Conservation (phyloP, 2,797 vertebrate species). For the Melanotaenia boesemani region DNA sequence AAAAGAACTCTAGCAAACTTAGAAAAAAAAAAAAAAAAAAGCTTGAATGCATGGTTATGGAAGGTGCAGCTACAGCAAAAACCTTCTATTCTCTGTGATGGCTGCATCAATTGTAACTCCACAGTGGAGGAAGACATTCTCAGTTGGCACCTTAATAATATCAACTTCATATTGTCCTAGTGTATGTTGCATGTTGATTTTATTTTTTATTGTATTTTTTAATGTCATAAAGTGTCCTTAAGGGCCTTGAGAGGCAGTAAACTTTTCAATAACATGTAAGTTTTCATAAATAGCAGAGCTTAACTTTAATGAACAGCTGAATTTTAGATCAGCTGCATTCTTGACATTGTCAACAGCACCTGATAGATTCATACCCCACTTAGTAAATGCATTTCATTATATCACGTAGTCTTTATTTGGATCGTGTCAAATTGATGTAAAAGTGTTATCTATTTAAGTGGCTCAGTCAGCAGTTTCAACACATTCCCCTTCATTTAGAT, state of each 20-base stretch:
- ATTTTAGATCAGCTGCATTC: neutral
- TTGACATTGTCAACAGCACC: slow-evolving; percentile 1
- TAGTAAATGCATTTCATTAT: neutral
- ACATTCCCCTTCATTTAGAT: neutral
- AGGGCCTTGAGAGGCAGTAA: neutral
- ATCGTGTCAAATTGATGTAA: neutral
- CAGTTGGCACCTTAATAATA: too few species aligned
- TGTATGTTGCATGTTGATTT: too few species aligned
- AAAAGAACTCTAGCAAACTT: neutral
- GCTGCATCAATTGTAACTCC: too few species aligned
- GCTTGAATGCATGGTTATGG: neutral
- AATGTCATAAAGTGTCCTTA: too few species aligned
- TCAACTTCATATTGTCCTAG: too few species aligned
- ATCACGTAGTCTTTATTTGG: slow-evolving; percentile 8
- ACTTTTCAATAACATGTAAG: neutral
- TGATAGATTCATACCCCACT: slow-evolving; percentile 2
- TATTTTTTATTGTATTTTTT: too few species aligned
- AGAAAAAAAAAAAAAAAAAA: neutral
- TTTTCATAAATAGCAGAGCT: too few species aligned
- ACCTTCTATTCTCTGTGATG: too few species aligned
- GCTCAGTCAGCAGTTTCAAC: neutral
- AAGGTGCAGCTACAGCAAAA: too few species aligned
- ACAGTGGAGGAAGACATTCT: too few species aligned
- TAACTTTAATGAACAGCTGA: neutral
- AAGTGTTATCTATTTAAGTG: slow-evolving; percentile 3